Percentiles rank a stretch among this genome's conserved stretches.
Evolutionary conservation across 2,113 vertebrate genomes (phyloP).

Genomic region (Hoplias malabaricus): DNA sequence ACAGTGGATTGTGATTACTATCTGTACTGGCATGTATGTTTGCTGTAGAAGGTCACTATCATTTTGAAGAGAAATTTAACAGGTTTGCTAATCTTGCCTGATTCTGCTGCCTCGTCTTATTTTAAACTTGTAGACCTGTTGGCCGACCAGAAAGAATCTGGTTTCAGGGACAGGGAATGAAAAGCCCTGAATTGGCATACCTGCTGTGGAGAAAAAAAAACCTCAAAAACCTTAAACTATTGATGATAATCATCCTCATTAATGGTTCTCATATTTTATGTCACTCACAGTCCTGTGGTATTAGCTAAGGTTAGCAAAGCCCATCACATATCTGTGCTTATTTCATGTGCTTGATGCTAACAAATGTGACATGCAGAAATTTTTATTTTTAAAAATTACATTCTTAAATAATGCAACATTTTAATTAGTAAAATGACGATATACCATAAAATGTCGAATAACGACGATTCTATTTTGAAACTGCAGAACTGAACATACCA

Average conservation of each 20-base stretch:
- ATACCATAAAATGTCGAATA: conserved; percentile 53
- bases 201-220: conserved; percentile 5
- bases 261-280: too few species aligned
- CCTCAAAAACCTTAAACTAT: background rate
- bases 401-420: background rate
- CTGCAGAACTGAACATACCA: background rate
- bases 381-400: background rate
- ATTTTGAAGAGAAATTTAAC: background rate
- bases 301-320: background rate
- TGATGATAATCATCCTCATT: too few species aligned
- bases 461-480: background rate
- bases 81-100: conserved; percentile 67
- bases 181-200: conserved; percentile 80
- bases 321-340: background rate
- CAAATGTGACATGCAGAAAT: background rate
- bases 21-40: too few species aligned
- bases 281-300: background rate
- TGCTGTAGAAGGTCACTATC: too few species aligned
- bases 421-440: background rate
- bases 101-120: conserved; percentile 76
- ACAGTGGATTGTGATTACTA: too few species aligned
- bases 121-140: conserved; percentile 82
- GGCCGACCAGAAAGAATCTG: conserved; percentile 78
- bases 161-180: conserved; percentile 79
- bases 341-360: background rate